Evolutionary conservation across 2,797 vertebrate species (phyloP).

Genomic region (Podarcis lilfordi): DNA sequence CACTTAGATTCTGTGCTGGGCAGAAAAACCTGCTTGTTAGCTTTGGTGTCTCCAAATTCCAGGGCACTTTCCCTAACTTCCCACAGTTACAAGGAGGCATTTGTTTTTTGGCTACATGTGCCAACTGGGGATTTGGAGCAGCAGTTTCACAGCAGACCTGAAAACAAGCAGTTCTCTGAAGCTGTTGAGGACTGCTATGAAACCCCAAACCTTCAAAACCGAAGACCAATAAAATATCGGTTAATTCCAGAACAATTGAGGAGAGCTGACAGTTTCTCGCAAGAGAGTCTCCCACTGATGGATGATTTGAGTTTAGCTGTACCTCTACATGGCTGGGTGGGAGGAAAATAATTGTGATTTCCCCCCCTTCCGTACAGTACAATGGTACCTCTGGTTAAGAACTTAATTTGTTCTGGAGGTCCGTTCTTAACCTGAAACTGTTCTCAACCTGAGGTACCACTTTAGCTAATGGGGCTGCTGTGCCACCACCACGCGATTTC

Average conservation of each 20-base stretch:
- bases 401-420: no score
- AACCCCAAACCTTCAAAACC: neutral
- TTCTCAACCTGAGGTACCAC: no score
- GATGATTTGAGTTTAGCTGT: neutral
- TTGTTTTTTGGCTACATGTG: neutral
- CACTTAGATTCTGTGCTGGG: neutral
- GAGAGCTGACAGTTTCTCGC: neutral
- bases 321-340: neutral
- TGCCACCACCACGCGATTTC: rapidly evolving
- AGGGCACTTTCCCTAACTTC: neutral
- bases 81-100: neutral
- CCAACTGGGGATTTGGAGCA: neutral
- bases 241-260: neutral
- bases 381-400: no score
- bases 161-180: neutral
- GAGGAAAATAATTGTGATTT: neutral
- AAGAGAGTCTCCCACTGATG: conserved; percentile 50
- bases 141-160: neutral
- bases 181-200: neutral
- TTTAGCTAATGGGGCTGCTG: no score
- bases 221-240: neutral
- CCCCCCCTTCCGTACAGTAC: no score
- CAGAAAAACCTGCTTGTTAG: neutral
- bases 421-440: no score
- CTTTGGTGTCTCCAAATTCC: neutral